Percentiles rank a stretch among this genome's conserved stretches.
phyloP scores from a whole-genome alignment of 2,888 invertebrate species.

The Drosophila rubida region DNA sequence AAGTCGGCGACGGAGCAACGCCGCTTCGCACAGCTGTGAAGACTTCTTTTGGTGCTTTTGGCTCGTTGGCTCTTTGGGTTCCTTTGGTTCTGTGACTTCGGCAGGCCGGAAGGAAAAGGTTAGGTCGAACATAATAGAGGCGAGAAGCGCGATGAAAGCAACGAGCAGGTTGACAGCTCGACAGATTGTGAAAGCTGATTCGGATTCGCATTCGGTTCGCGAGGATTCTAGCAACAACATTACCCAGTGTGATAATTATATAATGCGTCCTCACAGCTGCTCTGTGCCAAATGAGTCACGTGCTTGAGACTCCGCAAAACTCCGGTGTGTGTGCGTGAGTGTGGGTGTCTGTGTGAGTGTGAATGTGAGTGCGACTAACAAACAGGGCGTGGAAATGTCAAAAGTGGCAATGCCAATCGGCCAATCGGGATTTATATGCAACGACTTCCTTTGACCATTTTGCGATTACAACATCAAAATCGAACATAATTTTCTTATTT shows the following conservation, averaged over 20 bases:
- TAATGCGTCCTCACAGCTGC: conserved; percentile 42
- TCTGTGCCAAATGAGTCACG: conserved; percentile 62
- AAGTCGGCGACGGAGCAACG: conserved; percentile 49
- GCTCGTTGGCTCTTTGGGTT: not conserved
- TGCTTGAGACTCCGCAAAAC: conserved; percentile 41
- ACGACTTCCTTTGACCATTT: conserved; percentile 55
- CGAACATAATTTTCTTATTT: conserved; percentile 58
- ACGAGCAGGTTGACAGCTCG: conserved; percentile 4
- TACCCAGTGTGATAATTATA: conserved; percentile 57
- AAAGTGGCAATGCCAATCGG: conserved; percentile 40
- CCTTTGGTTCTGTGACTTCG: conserved; percentile 1
- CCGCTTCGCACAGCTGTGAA: conserved; percentile 40
- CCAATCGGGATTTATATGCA: conserved; percentile 29
- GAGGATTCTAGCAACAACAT: conserved; percentile 25
- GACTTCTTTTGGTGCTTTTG: conserved; percentile 18
- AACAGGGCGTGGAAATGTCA: conserved; percentile 32
- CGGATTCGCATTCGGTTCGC: conserved; percentile 16
- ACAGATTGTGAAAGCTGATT: not conserved
- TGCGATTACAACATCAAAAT: conserved; percentile 68
- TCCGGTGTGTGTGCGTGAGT: conserved; percentile 4
- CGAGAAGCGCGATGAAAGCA: not conserved
- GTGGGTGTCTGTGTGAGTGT: conserved; percentile 9
- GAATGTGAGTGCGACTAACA: conserved; percentile 14
- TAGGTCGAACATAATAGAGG: not conserved
- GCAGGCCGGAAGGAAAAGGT: conserved; percentile 8